Evolutionary conservation across 2,888 invertebrate species (phyloP).

Genomic region (Dromius quadrimaculatus): DNA sequence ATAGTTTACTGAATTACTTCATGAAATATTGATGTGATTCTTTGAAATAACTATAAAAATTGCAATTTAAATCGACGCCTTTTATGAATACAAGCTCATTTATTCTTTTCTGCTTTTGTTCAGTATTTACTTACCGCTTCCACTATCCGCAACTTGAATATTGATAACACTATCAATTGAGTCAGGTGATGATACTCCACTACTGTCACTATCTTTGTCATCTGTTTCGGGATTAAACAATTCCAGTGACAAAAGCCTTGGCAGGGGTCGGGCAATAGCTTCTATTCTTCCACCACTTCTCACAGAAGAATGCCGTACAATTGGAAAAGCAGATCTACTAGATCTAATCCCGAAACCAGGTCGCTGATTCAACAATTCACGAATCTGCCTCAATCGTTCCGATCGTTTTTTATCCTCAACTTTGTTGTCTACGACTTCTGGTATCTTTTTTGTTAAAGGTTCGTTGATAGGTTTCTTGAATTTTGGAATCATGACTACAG

Average conservation of each 20-base stretch:
- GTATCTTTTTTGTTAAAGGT: slow-evolving; percentile 7
- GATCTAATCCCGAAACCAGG: slow-evolving; percentile 74
- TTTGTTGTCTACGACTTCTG: slow-evolving; percentile 65
- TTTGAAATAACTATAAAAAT: background rate
- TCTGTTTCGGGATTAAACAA: slow-evolving; percentile 92
- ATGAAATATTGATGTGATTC: too few species aligned
- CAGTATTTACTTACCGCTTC: slow-evolving; percentile 37
- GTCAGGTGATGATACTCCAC: slow-evolving; percentile 88
- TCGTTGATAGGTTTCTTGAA: slow-evolving; percentile 58
- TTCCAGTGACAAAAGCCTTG: slow-evolving; percentile 83
- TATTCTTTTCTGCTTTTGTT: too few species aligned
- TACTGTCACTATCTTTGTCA: slow-evolving; percentile 90
- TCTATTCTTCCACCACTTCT: slow-evolving; percentile 70
- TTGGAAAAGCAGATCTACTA: slow-evolving; percentile 73
- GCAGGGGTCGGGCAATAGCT: slow-evolving; percentile 75
- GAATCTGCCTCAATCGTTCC: slow-evolving; percentile 77
- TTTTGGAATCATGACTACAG: slow-evolving; percentile 64
- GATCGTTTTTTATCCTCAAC: slow-evolving; percentile 71
- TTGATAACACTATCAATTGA: slow-evolving; percentile 89
- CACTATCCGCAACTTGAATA: slow-evolving; percentile 64
- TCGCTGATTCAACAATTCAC: slow-evolving; percentile 77
- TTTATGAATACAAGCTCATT: too few species aligned
- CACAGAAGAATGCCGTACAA: slow-evolving; percentile 77
- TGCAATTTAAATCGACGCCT: too few species aligned
- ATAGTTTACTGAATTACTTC: background rate